A percentile compares a stretch with the other conserved stretches of the same genome.
Evolutionary conservation across 2,888 invertebrate species (phyloP).

Genomic region (Tholera decimalis): DNA sequence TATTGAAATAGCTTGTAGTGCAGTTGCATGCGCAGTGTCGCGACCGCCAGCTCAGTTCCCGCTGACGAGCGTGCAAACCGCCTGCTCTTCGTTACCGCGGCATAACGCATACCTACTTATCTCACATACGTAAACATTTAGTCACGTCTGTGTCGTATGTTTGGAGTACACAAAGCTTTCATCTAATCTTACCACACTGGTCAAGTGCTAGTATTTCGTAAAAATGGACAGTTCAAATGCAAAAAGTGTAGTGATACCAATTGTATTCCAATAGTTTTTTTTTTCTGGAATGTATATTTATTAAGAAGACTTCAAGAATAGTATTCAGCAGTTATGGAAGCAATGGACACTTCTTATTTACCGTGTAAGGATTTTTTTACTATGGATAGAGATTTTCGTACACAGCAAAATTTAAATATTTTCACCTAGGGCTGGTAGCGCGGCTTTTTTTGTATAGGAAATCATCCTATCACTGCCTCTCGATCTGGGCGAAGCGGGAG

Average conservation of each 20-base stretch:
- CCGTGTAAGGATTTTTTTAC: constrained; percentile 73
- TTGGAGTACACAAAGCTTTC: constrained; percentile 62
- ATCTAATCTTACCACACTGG: constrained; percentile 71
- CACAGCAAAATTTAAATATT: too few relatives aligned
- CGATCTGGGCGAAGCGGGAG: too few relatives aligned
- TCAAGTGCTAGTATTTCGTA: constrained; percentile 76
- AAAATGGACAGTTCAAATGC: constrained; percentile 66
- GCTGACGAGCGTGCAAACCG: constrained; percentile 78
- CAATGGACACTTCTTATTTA: constrained; percentile 71
- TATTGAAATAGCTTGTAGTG: constrained; percentile 88
- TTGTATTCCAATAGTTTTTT: constrained; percentile 42
- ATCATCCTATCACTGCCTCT: too few relatives aligned
- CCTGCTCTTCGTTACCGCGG: constrained; percentile 75
- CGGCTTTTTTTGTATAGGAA: too few relatives aligned
- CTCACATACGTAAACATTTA: constrained; percentile 74
- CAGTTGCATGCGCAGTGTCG: constrained; percentile 72
- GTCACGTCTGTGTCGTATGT: constrained; percentile 69
- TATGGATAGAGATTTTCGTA: too few relatives aligned
- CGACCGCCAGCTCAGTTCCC: constrained; percentile 80
- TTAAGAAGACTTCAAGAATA: constrained; percentile 48
- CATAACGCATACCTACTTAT: constrained; percentile 73
- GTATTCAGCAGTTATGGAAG: constrained; percentile 70
- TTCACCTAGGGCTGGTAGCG: too few relatives aligned
- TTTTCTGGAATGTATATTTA: constrained; percentile 22
- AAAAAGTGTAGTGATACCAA: constrained; percentile 63